Conservation (phyloP, 1,140 invertebrate genomes). For the Tetragonula clypearis region DNA sequence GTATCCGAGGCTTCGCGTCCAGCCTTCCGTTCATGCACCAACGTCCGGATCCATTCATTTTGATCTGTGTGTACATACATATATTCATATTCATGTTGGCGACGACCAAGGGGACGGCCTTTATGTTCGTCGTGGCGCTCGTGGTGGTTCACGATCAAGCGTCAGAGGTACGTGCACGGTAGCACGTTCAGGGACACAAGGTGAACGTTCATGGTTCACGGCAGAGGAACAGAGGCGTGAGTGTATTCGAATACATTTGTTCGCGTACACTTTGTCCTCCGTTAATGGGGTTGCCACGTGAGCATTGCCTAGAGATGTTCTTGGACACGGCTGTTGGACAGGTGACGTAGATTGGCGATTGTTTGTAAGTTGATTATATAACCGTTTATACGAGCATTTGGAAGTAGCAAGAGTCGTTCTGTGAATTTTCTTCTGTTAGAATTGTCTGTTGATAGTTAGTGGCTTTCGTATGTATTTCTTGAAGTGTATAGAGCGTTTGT, state of each 20-base stretch:
- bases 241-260: conserved; percentile 17
- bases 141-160: conserved; percentile 40
- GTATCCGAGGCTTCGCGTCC: conserved; percentile 43
- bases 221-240: conserved; percentile 6
- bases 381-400: too few relatives aligned
- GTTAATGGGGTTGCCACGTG: conserved; percentile 8
- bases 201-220: conserved; percentile 24
- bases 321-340: not conserved
- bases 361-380: not conserved
- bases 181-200: conserved; percentile 21
- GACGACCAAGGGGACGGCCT: not conserved
- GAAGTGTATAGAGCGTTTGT: too few relatives aligned
- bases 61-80: conserved; percentile 50
- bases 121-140: conserved; percentile 21
- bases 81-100: conserved; percentile 51
- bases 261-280: not conserved
- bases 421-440: too few relatives aligned
- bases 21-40: conserved; percentile 28
- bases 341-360: not conserved
- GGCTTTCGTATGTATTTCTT: too few relatives aligned
- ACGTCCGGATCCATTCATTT: conserved; percentile 48
- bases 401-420: not conserved
- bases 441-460: too few relatives aligned
- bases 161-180: conserved; percentile 2
- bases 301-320: not conserved